These are phyloP conservation scores for Diprion similis DNA, from an alignment of 1,140 invertebrate genomes.

Conservation along the genomic window DNA sequence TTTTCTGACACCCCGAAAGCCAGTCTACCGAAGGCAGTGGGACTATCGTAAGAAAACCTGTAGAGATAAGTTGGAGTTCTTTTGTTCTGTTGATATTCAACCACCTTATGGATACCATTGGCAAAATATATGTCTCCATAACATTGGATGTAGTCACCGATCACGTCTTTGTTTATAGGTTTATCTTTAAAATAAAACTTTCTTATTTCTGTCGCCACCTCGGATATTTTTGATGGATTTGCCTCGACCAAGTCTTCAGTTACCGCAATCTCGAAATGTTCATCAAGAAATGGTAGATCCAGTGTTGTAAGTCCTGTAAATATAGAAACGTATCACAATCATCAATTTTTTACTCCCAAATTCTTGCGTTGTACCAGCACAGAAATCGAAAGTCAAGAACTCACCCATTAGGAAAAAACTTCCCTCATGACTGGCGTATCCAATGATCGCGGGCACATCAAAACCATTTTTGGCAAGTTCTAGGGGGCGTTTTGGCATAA, in stretches of 20 bases:
- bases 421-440: conserved; percentile 63
- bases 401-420: conserved; percentile 50
- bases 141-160: conserved; percentile 46
- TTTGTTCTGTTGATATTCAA: conserved; percentile 48
- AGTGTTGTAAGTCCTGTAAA: background rate
- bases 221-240: conserved; percentile 27
- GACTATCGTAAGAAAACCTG: conserved; percentile 48
- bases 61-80: conserved; percentile 55
- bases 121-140: conserved; percentile 55
- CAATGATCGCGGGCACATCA: conserved; percentile 66
- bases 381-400: background rate
- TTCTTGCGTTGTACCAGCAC: background rate
- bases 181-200: conserved; percentile 59
- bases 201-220: conserved; percentile 54
- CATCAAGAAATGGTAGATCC: background rate
- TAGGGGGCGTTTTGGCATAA: conserved; percentile 44
- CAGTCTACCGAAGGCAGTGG: conserved; percentile 22
- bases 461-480: conserved; percentile 51
- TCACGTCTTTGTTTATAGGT: conserved; percentile 36
- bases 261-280: conserved; percentile 19
- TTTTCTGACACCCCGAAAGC: conserved; percentile 18
- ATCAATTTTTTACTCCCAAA: background rate
- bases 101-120: conserved; percentile 48
- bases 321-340: background rate
- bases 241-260: conserved; percentile 3